A percentile compares a stretch with the other conserved stretches of the same genome.
Conservation (phyloP, 2,797 vertebrate genomes). For the Galaxias olidus region DNA sequence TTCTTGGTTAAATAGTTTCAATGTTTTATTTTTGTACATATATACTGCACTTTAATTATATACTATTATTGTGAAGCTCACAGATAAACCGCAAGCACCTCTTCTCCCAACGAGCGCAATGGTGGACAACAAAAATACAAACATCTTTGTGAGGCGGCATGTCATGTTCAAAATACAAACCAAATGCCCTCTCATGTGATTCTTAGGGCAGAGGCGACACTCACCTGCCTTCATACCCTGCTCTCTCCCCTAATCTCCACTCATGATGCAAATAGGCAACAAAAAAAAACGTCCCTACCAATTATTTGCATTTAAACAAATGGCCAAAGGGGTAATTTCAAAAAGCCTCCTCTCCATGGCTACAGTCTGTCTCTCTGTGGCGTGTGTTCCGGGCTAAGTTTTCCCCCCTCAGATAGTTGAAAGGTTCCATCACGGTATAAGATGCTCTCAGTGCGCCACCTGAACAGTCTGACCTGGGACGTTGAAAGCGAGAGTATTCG, state of each 20-base stretch:
- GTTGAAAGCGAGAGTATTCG: no score
- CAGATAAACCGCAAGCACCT: no score
- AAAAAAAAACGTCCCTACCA: conserved; percentile 77
- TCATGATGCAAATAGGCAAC: conserved; percentile 86
- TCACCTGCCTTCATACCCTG: conserved; percentile 38
- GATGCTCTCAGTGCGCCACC: no score
- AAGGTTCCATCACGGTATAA: conserved; percentile 47
- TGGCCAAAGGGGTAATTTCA: conserved; percentile 76
- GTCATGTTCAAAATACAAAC: no score
- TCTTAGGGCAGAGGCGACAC: conserved; percentile 5
- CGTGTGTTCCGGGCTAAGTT: conserved; percentile 3
- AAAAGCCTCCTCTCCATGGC: conserved; percentile 68
- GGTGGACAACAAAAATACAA: no score
- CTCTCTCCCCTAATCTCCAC: conserved; percentile 70
- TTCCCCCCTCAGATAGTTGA: conserved; percentile 57
- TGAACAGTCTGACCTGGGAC: no score
- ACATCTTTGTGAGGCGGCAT: no score
- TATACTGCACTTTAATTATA: no score
- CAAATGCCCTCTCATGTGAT: neutral
- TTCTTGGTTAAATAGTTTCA: no score
- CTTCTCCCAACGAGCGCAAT: no score
- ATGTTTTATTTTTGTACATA: no score
- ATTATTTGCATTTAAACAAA: conserved; percentile 99
- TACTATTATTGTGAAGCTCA: no score
- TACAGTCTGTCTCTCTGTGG: conserved; percentile 43